Base-by-base conservation (phyloP, 2,113 vertebrate genomes). In the Rhagologus leucostigma region DNA sequence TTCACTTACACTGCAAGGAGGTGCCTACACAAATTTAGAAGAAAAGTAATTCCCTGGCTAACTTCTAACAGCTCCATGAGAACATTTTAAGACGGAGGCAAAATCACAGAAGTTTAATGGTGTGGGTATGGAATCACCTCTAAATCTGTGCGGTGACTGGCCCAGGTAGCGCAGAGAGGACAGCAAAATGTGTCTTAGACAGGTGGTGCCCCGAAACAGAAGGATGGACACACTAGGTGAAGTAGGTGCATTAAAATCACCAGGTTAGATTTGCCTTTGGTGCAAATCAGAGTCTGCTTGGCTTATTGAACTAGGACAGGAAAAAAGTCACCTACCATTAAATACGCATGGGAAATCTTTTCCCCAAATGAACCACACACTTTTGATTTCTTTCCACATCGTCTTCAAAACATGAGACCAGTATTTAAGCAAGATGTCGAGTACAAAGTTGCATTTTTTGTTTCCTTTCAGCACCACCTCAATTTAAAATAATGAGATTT, bases 281-380 rank as follows among this genome's bases (percentile, higher is more conserved):
- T 46, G 41, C 10, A 85, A 67, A 39, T 18, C 10, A 4, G 5
- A 21, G 11, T 27, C 57, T 41, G 9, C 20, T 42, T 64, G 69
- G 13, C 20, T 42, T 87, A 56, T 24, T 37, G 53, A 83, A 39
- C 27, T 23, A 69, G 23, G 39, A 44, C 22, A 69, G 37, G 14
- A 47, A 39, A 39, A 65, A 88, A 12, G 13, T 68, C 33, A 82
- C 30, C 39, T 35, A 52, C 11, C 12, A 1, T 33, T n/a, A 85
- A 73, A 42, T 27, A 53, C 11, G n/a, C 0, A 0, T 17, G 4
- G 27, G 35, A 80, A 9, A 1, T 10, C 3, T 14, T 53, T 50
- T 42, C 13, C 13, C 15, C 39, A 60, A 53, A 35, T 16, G 22
- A 90, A 46, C 11, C 37, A 74, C 22, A 49, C 8, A 16, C 8